phyloP scores from a whole-genome alignment of 2,797 vertebrate species.

The Lepidocolaptes lacrymiger region DNA sequence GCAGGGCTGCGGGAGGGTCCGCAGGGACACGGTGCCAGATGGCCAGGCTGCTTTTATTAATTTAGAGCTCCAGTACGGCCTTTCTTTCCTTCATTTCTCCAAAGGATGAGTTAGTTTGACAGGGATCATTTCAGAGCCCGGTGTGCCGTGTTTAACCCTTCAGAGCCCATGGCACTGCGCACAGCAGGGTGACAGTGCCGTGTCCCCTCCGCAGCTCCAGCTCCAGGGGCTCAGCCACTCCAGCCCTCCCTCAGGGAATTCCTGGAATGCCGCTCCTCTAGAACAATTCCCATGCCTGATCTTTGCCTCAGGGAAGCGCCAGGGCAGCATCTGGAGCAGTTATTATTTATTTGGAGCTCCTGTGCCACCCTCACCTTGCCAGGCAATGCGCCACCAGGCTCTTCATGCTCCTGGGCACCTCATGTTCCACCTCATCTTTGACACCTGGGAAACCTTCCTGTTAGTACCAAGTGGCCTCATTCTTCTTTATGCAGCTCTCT shows the following conservation, averaged over 20 bases:
- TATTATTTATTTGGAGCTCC: not conserved
- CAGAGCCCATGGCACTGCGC: rapidly evolving
- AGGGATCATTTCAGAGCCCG: not conserved
- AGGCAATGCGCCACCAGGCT: rapidly evolving
- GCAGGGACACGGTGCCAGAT: constrained; percentile 63
- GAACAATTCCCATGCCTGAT: not conserved
- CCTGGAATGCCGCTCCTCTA: not conserved
- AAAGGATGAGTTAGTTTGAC: constrained; percentile 3
- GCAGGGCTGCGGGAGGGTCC: constrained; percentile 23
- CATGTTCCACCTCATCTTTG: rapidly evolving
- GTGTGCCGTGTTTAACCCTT: not conserved
- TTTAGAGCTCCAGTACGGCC: constrained; percentile 40
- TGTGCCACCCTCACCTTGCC: rapidly evolving
- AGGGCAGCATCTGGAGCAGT: rapidly evolving
- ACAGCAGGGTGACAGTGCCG: rapidly evolving
- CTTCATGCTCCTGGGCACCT: not conserved
- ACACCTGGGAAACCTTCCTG: not conserved
- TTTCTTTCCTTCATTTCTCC: constrained; percentile 30
- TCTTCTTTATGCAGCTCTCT: not conserved
- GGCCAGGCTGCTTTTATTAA: constrained; percentile 65
- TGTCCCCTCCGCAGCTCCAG: not conserved
- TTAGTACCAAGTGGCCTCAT: rapidly evolving
- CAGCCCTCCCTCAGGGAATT: not conserved
- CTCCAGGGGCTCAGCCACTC: not conserved
- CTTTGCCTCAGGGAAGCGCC: rapidly evolving